phyloP scores from a whole-genome alignment of 2,888 invertebrate species.

The Chrysodeixis includens region DNA sequence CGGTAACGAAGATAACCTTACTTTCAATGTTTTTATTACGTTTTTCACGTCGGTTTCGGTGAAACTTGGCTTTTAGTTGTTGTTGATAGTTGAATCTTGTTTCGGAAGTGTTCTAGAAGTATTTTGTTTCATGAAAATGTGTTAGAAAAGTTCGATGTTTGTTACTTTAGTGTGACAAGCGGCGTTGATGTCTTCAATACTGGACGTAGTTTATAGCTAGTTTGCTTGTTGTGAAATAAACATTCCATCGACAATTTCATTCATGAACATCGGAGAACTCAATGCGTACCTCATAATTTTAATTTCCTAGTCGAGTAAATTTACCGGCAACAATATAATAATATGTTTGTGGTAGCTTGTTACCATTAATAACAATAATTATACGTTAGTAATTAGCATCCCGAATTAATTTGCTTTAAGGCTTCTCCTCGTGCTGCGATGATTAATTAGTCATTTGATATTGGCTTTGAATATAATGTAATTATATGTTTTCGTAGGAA shows the following conservation, averaged over 20 bases:
- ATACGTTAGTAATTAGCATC: not conserved
- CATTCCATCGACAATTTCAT: not conserved
- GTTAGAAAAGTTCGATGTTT: slow-evolving; percentile 20
- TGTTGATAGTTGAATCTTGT: slow-evolving; percentile 30
- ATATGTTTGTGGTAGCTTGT: not conserved
- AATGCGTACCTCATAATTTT: not conserved
- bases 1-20: slow-evolving; percentile 49
- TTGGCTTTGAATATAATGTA: slow-evolving; percentile 7
- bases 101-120: slow-evolving; percentile 19
- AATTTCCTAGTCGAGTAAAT: not conserved
- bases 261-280: not conserved
- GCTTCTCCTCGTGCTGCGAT: slow-evolving; percentile 5
- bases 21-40: slow-evolving; percentile 58
- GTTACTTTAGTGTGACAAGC: slow-evolving; percentile 23
- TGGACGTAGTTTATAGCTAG: slow-evolving; percentile 2
- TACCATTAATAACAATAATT: not conserved
- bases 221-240: not conserved
- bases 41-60: slow-evolving; percentile 30
- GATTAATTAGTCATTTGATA: slow-evolving; percentile 8
- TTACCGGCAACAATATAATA: not conserved
- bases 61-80: slow-evolving; percentile 44
- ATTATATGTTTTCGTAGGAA: not conserved
- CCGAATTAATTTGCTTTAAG: not conserved
- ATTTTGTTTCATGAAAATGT: slow-evolving; percentile 32
- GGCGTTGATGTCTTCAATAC: slow-evolving; percentile 37